Evolutionary conservation across 2,888 invertebrate genomes (phyloP).

Genomic region (Phengaris arion): DNA sequence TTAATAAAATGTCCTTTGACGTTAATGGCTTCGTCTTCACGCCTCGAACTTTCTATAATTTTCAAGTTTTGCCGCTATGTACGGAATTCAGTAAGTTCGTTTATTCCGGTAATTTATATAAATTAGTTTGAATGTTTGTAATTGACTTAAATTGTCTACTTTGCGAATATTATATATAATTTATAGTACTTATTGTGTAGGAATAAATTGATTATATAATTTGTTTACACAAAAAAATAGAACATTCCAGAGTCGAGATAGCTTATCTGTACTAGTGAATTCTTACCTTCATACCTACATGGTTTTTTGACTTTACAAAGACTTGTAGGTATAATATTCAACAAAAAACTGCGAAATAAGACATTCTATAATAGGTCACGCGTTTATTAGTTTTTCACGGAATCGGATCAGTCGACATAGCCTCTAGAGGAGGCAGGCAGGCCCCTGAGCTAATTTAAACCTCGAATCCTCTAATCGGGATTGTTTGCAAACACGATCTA

Average conservation of each 20-base stretch:
- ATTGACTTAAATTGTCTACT: background rate
- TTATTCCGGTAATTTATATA: background rate
- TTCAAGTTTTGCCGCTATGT: background rate
- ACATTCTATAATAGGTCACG: background rate
- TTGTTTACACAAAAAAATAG: background rate
- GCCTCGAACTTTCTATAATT: background rate
- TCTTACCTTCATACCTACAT: background rate
- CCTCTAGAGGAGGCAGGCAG: background rate
- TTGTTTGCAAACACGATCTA: no score
- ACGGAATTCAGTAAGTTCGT: background rate
- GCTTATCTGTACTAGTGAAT: background rate
- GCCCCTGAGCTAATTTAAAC: no score
- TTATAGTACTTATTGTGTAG: no score
- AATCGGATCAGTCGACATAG: background rate
- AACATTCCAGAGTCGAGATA: background rate
- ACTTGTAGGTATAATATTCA: background rate
- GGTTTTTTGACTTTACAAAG: background rate
- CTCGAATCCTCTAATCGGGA: no score
- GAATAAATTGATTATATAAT: background rate
- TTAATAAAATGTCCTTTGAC: conserved; percentile 26
- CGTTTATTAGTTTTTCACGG: background rate
- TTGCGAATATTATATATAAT: background rate
- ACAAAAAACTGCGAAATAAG: background rate
- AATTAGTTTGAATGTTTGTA: background rate
- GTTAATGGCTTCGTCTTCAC: conserved; percentile 23